These are phyloP conservation scores for Antheraea yamamai DNA, from an alignment of 2,888 invertebrate genomes.

Conservation along the genomic window DNA sequence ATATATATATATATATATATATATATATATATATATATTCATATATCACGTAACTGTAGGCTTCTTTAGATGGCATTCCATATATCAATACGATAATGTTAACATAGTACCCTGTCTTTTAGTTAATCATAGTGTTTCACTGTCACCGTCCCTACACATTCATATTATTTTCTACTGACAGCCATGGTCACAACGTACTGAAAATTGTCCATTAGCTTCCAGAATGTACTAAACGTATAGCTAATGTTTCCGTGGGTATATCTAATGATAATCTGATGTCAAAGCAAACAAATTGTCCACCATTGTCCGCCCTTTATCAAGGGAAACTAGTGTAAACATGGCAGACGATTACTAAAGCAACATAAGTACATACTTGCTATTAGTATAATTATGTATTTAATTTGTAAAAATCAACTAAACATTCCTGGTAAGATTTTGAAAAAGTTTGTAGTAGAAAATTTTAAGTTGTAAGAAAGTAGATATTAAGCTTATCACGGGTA, in stretches of 20 bases:
- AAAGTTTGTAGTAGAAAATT: no score
- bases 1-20: no score
- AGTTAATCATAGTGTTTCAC: constrained; percentile 46
- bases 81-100: constrained; percentile 34
- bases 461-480: no score
- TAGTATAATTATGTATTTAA: background rate
- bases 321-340: background rate
- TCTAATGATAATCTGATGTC: constrained; percentile 17
- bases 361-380: background rate
- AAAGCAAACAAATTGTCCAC: constrained; percentile 11
- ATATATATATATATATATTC: no score
- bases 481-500: no score
- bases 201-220: constrained; percentile 40
- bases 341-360: background rate
- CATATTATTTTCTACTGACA: constrained; percentile 33
- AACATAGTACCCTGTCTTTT: constrained; percentile 41
- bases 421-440: no score
- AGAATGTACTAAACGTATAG: constrained; percentile 19
- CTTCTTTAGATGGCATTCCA: constrained; percentile 16
- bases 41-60: background rate
- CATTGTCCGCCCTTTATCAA: background rate
- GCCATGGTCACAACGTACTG: constrained; percentile 32
- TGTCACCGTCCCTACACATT: constrained; percentile 30
- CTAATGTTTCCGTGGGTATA: constrained; percentile 7
- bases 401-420: background rate